Conservation (phyloP, 2,797 vertebrate species). For the Xiphorhynchus erythropygius region DNA sequence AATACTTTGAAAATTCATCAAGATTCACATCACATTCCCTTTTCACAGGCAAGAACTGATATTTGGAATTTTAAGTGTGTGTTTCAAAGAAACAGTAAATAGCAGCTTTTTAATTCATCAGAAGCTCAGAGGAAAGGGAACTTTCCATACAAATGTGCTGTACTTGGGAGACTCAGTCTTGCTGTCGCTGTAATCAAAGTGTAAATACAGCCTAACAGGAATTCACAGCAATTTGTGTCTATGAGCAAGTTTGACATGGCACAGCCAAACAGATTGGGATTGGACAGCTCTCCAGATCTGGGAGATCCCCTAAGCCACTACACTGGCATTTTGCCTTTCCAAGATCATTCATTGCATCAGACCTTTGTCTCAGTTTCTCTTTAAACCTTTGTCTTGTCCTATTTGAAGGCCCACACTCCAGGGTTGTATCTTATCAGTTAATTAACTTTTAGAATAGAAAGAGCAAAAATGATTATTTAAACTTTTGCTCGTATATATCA, state of each 20-base stretch:
- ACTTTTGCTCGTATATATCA: slow-evolving; percentile 26
- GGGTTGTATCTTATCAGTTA: slow-evolving; percentile 62
- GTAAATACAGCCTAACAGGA: slow-evolving; percentile 32
- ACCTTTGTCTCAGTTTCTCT: slow-evolving; percentile 28
- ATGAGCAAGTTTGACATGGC: slow-evolving; percentile 16
- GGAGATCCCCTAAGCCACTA: neutral
- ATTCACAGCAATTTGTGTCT: slow-evolving; percentile 24
- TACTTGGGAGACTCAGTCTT: slow-evolving; percentile 47
- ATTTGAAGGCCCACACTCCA: neutral
- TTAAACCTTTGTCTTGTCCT: slow-evolving; percentile 44
- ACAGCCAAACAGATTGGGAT: slow-evolving; percentile 2
- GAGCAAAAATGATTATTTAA: slow-evolving; percentile 42
- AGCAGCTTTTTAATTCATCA: slow-evolving; percentile 41
- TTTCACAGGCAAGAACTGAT: slow-evolving; percentile 6
- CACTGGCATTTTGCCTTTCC: slow-evolving; percentile 1
- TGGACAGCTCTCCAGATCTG: neutral
- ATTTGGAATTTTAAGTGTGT: slow-evolving; percentile 40
- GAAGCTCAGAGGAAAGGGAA: slow-evolving; percentile 45
- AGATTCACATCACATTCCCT: slow-evolving; percentile 32
- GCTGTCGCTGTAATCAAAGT: slow-evolving; percentile 8
- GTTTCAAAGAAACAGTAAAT: slow-evolving; percentile 56
- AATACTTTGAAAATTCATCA: slow-evolving; percentile 43
- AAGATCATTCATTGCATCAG: neutral
- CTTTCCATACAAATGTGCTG: slow-evolving; percentile 1
- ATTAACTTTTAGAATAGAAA: slow-evolving; percentile 62